These are phyloP conservation scores for Pantherophis guttatus DNA, from an alignment of 2,113 vertebrate species.

Conservation along the genomic window DNA sequence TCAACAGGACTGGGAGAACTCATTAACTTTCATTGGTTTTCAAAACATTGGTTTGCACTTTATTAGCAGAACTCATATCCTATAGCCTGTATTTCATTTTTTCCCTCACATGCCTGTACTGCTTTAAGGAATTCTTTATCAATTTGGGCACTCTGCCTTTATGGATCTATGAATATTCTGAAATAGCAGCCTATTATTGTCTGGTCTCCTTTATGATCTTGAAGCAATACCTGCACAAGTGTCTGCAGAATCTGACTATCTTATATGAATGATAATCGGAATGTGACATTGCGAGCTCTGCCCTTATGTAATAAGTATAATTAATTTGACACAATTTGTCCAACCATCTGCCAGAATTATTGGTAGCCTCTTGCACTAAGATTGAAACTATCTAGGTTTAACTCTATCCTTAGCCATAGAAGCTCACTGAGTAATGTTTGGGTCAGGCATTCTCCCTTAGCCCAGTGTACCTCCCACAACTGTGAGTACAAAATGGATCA, in stretches of 20 bases:
- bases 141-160: neutral
- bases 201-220: neutral
- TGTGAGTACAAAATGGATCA: neutral
- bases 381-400: neutral
- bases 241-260: neutral
- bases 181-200: neutral
- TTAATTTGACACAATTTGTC: neutral
- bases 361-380: neutral
- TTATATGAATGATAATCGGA: neutral
- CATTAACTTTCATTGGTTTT: neutral
- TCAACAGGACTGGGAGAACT: neutral
- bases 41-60: neutral
- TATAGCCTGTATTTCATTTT: neutral
- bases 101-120: neutral
- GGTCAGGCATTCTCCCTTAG: no score
- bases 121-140: neutral
- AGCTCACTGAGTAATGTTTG: neutral
- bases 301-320: neutral
- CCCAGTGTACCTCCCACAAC: no score
- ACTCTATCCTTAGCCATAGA: neutral
- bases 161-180: neutral
- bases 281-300: neutral
- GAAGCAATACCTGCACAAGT: neutral
- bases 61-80: neutral
- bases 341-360: neutral